Evolutionary conservation across 2,797 vertebrate species (phyloP).

Genomic region (Hippoglossus hippoglossus): DNA sequence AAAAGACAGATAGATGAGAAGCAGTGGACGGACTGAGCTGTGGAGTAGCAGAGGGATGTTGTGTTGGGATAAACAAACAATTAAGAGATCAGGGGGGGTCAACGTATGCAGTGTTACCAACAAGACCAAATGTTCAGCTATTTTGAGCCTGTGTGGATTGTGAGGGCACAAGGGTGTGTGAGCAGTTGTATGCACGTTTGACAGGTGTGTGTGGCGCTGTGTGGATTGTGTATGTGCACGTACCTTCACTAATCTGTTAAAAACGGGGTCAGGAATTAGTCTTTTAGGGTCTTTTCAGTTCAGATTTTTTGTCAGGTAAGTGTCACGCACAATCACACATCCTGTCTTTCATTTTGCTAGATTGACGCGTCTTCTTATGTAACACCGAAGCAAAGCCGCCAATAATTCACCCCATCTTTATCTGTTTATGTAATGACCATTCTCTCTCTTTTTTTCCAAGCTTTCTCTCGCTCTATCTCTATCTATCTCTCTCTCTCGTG

Average conservation of each 20-base stretch:
- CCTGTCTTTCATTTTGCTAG: slow-evolving; percentile 49
- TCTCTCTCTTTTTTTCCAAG: slow-evolving; percentile 52
- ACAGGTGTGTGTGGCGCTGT: slow-evolving; percentile 11
- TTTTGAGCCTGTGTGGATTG: slow-evolving; percentile 13
- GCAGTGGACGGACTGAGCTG: slow-evolving; percentile 46
- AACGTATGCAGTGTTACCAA: slow-evolving; percentile 24
- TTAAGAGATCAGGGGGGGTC: slow-evolving; percentile 59
- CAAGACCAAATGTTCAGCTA: slow-evolving; percentile 12
- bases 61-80: slow-evolving; percentile 64
- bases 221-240: background rate
- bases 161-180: background rate
- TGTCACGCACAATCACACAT: slow-evolving; percentile 31
- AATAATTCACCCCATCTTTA: slow-evolving; percentile 80
- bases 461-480: slow-evolving; percentile 64
- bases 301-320: slow-evolving; percentile 22
- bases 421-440: slow-evolving; percentile 83
- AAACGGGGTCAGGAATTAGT: background rate
- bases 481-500: slow-evolving; percentile 52
- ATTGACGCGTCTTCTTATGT: slow-evolving; percentile 76
- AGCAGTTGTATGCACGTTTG: background rate
- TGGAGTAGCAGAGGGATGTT: slow-evolving; percentile 32
- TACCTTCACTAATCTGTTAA: background rate
- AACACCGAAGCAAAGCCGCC: slow-evolving; percentile 76
- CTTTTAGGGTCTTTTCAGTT: slow-evolving; percentile 19
- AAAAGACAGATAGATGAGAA: slow-evolving; percentile 37